Evolutionary conservation across 2,888 invertebrate genomes (phyloP), one percentile per base, ranked within the genome.

Genomic region (Hofmannophila pseudospretella): DNA sequence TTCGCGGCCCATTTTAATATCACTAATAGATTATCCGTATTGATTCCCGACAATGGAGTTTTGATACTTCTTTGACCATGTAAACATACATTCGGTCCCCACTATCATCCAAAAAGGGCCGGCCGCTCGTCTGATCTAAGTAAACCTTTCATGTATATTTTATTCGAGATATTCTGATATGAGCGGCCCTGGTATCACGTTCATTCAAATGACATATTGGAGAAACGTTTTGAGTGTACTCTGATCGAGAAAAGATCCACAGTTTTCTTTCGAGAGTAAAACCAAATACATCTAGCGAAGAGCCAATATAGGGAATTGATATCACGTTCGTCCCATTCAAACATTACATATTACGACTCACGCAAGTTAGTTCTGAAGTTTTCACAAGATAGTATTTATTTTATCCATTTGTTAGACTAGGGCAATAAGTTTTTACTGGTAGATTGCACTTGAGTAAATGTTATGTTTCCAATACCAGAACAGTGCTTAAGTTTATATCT

Each of bases 121-220:
- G 51, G 53, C 67, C 66, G 58, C 56, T 66, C 67, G 59, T 63
- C 65, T 72, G 72, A 72, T 76, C 73, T 71, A 69, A 77, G 74
- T 73, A 72, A 79, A 78, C 75, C 77, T 77, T 82, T 81, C 72
- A 79, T 79, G 74, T 81, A 76, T 78, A 75, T 78, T 80, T 81
- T 78, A 78, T 75, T 77, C 63, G 61, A 62, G 66, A 74, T 74
- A 78, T 78, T 75, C 71, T 70, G 69, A 75, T 76, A 72, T 69
- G 67, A 65, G 67, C 65, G 67, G 58, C 61, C 64, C 69, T 70
- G 71, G 70, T 72, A 78, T 75, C 65, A 66, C 68, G 68, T 69
- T 74, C 76, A 77, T 80, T 78, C 73, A 73, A 76, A 79, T 80
- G 78, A 80, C 79, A 80, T 80, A 82, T 84, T 75, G 75, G 67